Conservation (phyloP, 2,888 invertebrate genomes). For the Neoascia interrupta region DNA sequence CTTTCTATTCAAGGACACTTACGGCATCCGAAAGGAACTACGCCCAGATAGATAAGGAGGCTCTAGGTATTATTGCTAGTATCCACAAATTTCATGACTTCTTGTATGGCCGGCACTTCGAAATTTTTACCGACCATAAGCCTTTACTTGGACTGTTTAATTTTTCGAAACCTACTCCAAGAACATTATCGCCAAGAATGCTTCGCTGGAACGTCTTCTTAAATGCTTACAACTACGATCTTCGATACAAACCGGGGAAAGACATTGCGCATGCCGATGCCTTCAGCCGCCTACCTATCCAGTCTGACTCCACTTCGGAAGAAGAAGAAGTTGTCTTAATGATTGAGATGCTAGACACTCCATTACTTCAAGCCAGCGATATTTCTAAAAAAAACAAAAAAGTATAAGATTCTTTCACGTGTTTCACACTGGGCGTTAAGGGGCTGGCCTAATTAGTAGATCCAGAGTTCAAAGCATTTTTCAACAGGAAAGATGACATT, state of each 20-base stretch:
- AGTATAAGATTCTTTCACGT: background rate
- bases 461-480: background rate
- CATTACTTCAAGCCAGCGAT: background rate
- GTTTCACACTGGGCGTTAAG: background rate
- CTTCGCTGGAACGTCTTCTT: background rate
- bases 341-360: background rate
- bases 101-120: constrained; percentile 22
- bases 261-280: constrained; percentile 15
- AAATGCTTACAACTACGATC: too few relatives aligned
- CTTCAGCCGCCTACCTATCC: background rate
- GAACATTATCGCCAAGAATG: too few relatives aligned
- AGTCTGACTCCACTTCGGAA: background rate
- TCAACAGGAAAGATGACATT: background rate
- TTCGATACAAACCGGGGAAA: constrained; percentile 13
- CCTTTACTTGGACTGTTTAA: constrained; percentile 5
- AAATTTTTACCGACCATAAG: constrained; percentile 12
- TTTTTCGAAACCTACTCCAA: background rate
- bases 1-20: constrained; percentile 29
- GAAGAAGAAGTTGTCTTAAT: constrained; percentile 2
- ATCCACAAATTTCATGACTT: constrained; percentile 33
- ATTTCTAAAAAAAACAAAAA: background rate
- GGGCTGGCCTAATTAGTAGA: background rate
- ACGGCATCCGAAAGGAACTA: constrained; percentile 16
- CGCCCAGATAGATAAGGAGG: constrained; percentile 34
- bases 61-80: constrained; percentile 11